Evolutionary conservation across 2,888 invertebrate genomes (phyloP), one percentile per base, ranked within the genome.

Genomic region (Camptogramma bilineatum): DNA sequence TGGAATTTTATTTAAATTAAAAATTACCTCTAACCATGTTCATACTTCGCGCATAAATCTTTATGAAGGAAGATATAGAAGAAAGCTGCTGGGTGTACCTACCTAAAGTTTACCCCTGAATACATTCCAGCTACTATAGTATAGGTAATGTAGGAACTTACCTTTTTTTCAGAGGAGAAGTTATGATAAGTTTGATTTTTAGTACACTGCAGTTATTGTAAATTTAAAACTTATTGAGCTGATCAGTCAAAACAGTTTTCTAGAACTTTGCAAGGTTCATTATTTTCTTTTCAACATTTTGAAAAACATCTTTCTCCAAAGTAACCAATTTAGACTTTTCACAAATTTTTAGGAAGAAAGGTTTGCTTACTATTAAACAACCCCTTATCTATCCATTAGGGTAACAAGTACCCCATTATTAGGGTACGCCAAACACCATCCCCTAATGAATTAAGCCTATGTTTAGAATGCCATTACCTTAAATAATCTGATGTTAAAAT

Each of bases 381-480:
- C n/a, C 60, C 48, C 18, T 46, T 55, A 52, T 47, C 10, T 28
- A 34, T 4, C 48, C 39, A 59, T 64, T 64, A 60, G 44, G 34
- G 56, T 61, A 34, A 52, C 60, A 52, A 52, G 18, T 16, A 39
- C 55, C 55, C 59, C 44, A 60, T 60, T 62, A 62, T 55, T 56
- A 64, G 34, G 52, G 56, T 42, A 61, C 46, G 39, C 44, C 64
- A 56, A 65, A 61, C 60, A 65, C 55, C 48, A 44, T 17, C 48
- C 56, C 52, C 46, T 51, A 56, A 39, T 52, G 48, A 48, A 31
- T 44, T 60, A 52, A 60, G 47, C 54, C 54, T 51, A 24, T 54
- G 48, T 63, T 63, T 63, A 46, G 48, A 51, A 31, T 17, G 19
- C 28, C 50, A 46, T 59, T 64, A 59, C 19, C 52, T 28, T 55